Conservation (phyloP, 2,113 vertebrate species). For the Corythaeola cristata region DNA sequence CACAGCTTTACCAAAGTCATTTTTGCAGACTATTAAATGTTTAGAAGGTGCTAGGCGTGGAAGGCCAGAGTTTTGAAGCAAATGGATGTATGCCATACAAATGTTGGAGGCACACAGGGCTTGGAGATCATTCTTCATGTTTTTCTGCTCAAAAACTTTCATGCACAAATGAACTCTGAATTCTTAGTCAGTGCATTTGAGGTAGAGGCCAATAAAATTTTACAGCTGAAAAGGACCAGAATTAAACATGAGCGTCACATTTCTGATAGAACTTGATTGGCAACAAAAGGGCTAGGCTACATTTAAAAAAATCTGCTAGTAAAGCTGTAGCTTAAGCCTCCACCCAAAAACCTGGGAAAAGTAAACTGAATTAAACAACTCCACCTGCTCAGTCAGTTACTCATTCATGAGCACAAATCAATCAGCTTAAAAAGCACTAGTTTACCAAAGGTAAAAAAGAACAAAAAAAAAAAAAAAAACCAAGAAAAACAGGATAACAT, state of each 20-base stretch:
- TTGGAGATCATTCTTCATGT: neutral
- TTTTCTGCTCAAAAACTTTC: neutral
- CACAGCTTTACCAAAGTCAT: neutral
- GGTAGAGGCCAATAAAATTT: neutral
- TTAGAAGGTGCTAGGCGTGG: neutral
- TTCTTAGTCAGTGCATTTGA: neutral
- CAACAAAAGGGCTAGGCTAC: neutral
- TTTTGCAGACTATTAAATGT: neutral
- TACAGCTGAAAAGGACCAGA: neutral
- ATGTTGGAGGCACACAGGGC: neutral
- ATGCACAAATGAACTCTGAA: neutral
- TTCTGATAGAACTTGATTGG: neutral
- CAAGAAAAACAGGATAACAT: neutral
- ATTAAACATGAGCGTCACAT: neutral
- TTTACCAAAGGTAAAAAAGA: neutral
- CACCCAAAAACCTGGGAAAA: slow-evolving; percentile 6
- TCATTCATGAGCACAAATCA: neutral
- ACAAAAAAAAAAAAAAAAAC: neutral
- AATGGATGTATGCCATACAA: neutral
- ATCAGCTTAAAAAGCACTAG: neutral
- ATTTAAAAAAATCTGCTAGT: neutral
- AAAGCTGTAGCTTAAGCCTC: neutral
- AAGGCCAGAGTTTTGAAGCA: neutral
- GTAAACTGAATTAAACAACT: neutral
- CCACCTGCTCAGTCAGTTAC: neutral